Conservation (phyloP, 2,888 invertebrate species). For the Spodoptera picta region DNA sequence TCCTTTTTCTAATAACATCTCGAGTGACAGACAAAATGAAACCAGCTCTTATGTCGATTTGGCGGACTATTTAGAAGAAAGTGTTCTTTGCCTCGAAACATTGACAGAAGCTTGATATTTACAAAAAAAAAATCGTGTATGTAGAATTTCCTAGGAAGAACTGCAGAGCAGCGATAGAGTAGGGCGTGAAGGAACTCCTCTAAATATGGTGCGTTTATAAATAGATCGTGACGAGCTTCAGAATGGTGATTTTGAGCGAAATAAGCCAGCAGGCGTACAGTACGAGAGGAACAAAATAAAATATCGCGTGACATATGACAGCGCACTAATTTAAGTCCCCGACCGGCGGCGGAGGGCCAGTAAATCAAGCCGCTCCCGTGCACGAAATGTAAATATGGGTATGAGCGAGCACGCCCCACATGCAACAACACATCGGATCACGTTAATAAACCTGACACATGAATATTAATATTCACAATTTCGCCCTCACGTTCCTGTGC, state of each 20-base stretch:
- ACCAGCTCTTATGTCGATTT: conserved; percentile 42
- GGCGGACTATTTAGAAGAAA: conserved; percentile 44
- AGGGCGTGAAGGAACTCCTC: conserved; percentile 66
- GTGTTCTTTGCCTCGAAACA: conserved; percentile 51
- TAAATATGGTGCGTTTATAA: conserved; percentile 83
- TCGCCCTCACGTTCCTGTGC: conserved; percentile 52
- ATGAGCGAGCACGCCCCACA: conserved; percentile 78
- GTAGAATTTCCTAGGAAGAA: conserved; percentile 43
- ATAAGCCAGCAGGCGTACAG: conserved; percentile 68
- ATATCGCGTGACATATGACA: conserved; percentile 83
- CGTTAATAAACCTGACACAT: conserved; percentile 75
- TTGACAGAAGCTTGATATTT: conserved; percentile 45
- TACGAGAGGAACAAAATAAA: conserved; percentile 77
- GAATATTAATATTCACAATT: conserved; percentile 78
- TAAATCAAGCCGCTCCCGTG: conserved; percentile 85
- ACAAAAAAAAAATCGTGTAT: conserved; percentile 19
- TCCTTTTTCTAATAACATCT: conserved; percentile 69
- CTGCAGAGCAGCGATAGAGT: conserved; percentile 57
- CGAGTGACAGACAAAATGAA: conserved; percentile 67
- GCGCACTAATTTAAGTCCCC: conserved; percentile 83
- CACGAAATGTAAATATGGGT: conserved; percentile 79
- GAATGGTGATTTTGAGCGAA: conserved; percentile 79
- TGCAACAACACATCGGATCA: conserved; percentile 74
- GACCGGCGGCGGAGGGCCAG: conserved; percentile 72
- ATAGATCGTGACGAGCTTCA: conserved; percentile 78